Conservation (phyloP, 2,797 vertebrate genomes). For the Anabacerthia variegaticeps region DNA sequence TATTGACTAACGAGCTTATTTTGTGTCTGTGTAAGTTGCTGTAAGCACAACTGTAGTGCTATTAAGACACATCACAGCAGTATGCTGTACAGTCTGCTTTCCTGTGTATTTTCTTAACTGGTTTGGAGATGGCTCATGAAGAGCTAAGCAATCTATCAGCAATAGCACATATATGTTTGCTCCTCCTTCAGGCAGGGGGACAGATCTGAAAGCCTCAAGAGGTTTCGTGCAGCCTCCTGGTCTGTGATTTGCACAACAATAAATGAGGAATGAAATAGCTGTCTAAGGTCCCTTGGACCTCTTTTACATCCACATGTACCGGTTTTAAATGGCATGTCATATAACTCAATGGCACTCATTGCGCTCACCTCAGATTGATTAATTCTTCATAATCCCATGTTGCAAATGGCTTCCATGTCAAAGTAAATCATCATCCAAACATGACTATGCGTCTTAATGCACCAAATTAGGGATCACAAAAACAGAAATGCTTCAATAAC, state of each 20-base stretch:
- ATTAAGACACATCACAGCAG: not conserved
- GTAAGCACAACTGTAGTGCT: not conserved
- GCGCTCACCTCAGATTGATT: not conserved
- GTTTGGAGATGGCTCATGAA: not conserved
- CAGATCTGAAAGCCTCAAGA: not conserved
- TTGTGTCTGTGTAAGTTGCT: not conserved
- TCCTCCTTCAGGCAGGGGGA: not conserved
- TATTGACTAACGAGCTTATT: not conserved
- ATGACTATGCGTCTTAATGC: not conserved
- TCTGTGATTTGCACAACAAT: not conserved
- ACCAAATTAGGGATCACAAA: not conserved
- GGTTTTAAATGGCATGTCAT: not conserved
- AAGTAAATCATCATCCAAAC: not conserved
- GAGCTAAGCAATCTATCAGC: not conserved
- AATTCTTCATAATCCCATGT: not conserved
- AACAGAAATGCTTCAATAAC: not conserved
- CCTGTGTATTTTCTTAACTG: not conserved
- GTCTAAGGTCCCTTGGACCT: not conserved
- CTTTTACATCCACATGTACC: not conserved
- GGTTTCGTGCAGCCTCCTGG: not conserved
- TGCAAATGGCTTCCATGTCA: not conserved
- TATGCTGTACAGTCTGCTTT: not conserved
- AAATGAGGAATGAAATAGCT: not conserved
- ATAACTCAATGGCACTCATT: not conserved
- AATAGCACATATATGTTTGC: not conserved